Conservation (phyloP, 2,797 vertebrate species). For the Phoebastria nigripes region DNA sequence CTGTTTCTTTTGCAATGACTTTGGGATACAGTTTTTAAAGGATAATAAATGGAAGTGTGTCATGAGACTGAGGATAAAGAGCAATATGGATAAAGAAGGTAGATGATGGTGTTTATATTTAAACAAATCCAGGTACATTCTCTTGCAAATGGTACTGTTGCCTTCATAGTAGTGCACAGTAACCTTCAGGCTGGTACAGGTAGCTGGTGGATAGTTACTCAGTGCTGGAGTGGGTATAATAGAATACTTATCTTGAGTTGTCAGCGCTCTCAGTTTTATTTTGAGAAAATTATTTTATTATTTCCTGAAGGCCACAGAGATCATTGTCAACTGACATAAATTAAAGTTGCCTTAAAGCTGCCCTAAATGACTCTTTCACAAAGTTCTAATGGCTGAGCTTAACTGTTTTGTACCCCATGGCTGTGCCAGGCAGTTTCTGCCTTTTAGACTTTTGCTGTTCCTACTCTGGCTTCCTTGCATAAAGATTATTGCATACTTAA, state of each 20-base stretch:
- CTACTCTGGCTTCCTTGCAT: neutral
- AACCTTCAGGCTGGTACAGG: neutral
- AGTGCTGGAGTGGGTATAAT: neutral
- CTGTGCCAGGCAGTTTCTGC: neutral
- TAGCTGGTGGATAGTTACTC: neutral
- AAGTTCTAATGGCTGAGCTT: neutral
- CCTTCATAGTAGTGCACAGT: neutral
- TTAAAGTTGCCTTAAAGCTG: neutral
- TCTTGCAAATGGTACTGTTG: neutral
- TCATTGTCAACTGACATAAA: neutral
- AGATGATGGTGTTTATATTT: neutral
- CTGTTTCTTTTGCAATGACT: neutral
- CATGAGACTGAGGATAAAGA: neutral
- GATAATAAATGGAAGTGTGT: neutral
- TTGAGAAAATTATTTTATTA: neutral
- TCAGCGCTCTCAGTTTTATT: neutral
- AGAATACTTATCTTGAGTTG: neutral
- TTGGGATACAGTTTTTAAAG: constrained; percentile 20
- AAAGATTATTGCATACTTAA: neutral
- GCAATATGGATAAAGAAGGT: neutral
- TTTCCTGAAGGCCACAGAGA: neutral
- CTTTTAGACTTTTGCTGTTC: neutral
- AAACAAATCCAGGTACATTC: neutral
- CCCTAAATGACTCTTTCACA: neutral
- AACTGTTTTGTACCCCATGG: neutral